Percentiles rank a stretch among this genome's conserved stretches.
Evolutionary conservation across 2,888 invertebrate genomes (phyloP).

Genomic region (Dasysyrphus albostriatus): DNA sequence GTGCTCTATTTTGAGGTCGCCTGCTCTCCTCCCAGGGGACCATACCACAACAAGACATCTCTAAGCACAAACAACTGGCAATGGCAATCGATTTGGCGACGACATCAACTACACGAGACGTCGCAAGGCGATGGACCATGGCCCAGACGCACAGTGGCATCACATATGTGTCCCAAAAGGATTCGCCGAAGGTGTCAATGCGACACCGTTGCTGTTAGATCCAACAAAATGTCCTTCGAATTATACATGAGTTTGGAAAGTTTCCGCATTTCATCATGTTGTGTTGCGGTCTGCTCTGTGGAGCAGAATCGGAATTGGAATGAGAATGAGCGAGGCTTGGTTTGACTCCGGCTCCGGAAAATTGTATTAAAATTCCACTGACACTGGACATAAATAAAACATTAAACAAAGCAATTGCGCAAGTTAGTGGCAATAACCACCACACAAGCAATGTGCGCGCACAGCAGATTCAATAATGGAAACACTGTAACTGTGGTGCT

Average conservation of each 20-base stretch:
- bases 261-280: slow-evolving; percentile 74
- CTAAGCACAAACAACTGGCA: slow-evolving; percentile 38
- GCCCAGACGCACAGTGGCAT: slow-evolving; percentile 13
- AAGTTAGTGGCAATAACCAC: slow-evolving; percentile 53
- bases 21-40: slow-evolving; percentile 58
- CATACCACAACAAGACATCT: slow-evolving; percentile 10
- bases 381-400: slow-evolving; percentile 74
- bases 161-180: slow-evolving; percentile 62
- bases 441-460: slow-evolving; percentile 6
- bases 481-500: slow-evolving; percentile 19
- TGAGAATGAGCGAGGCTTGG: slow-evolving; percentile 11
- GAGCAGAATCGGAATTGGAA: neutral
- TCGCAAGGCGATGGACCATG: too few species aligned
- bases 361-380: slow-evolving; percentile 72
- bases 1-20: slow-evolving; percentile 55
- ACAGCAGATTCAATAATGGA: slow-evolving; percentile 16
- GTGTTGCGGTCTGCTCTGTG: slow-evolving; percentile 7
- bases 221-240: slow-evolving; percentile 70
- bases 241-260: slow-evolving; percentile 70
- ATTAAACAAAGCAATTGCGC: slow-evolving; percentile 76
- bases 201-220: slow-evolving; percentile 42
- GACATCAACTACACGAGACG: neutral
- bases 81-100: slow-evolving; percentile 33
- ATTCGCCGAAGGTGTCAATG: slow-evolving; percentile 69
- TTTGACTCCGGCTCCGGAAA: slow-evolving; percentile 43